Evolutionary conservation across 2,888 invertebrate species (phyloP), one percentile per base, ranked within the genome.

Genomic region (Autographa gamma): DNA sequence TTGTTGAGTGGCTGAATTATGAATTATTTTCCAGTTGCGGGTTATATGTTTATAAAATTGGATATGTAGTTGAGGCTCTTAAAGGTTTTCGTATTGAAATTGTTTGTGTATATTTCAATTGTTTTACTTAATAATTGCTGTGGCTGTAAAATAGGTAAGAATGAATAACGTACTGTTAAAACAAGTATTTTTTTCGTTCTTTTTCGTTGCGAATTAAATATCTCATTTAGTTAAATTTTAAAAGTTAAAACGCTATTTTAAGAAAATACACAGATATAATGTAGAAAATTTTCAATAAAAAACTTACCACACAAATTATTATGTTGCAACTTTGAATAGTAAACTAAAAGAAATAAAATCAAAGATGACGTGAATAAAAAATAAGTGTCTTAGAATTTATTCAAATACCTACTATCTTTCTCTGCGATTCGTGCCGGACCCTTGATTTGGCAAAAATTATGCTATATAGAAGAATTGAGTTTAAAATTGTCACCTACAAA

Each of bases 371-470:
- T 0, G 0, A 41, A 14, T 11, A 3, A 41, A 3, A 13, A 41
- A 41, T 13, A 41, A n/a, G n/a, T 3, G 2, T 2, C 3, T 41
- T 11, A 14, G 16, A 80, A 79, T 79, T 76, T 71, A 73, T 76
- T 82, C 60, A 67, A 61, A 69, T 60, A 73, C 69, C 69, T 76
- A 63, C 60, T 63, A 60, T 2, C n/a, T 48, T 54, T 18, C 61
- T 54, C 60, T 67, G 62, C 54, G 43, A 65, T 69, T 63, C 77
- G 77, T 82, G 80, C 69, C 59, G 32, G 59, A 38, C 25, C 62
- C n/a, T 58, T 80, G 69, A 80, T 80, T 80, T 76, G 67, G 82
- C 69, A 59, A 79, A 80, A 73, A 72, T 70, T 60, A 66, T n/a
- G 18, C 19, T 14, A 13, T 6, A 32, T 32, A 19, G 63, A 63